Conservation (phyloP, 2,113 vertebrate species). For the Amblyopsis rosae region DNA sequence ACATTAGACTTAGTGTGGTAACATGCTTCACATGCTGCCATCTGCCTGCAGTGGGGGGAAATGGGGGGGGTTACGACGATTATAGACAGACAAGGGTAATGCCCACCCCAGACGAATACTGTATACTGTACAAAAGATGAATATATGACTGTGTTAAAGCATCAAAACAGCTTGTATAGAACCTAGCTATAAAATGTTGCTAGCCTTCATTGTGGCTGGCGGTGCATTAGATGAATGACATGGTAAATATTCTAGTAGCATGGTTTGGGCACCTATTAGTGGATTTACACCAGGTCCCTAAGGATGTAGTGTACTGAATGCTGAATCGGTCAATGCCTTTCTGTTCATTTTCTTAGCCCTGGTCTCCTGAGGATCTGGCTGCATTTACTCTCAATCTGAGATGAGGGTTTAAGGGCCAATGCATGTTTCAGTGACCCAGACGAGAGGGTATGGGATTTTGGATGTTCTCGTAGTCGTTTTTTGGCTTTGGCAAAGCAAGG, state of each 20-base stretch:
- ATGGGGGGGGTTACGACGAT: slow-evolving; percentile 48
- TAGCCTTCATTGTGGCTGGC: slow-evolving; percentile 34
- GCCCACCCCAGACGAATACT: slow-evolving; percentile 47
- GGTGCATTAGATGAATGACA: slow-evolving; percentile 50
- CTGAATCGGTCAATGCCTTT: slow-evolving; percentile 1
- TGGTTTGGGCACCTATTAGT: slow-evolving; percentile 23
- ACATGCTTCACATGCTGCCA: slow-evolving; percentile 73
- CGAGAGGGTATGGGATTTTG: slow-evolving; percentile 54
- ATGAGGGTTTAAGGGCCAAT: background rate
- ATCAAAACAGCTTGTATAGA: slow-evolving; percentile 16
- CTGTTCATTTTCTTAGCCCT: background rate
- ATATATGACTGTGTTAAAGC: slow-evolving; percentile 31
- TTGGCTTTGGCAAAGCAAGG: slow-evolving; percentile 45
- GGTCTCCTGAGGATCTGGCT: background rate
- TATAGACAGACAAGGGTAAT: slow-evolving; percentile 59
- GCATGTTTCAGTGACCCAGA: slow-evolving; percentile 50
- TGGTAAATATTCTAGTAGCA: slow-evolving; percentile 16
- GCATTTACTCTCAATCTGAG: background rate
- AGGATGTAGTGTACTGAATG: slow-evolving; percentile 14
- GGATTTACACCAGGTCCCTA: background rate
- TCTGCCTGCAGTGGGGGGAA: slow-evolving; percentile 65
- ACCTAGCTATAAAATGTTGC: slow-evolving; percentile 30
- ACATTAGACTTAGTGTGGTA: slow-evolving; percentile 66
- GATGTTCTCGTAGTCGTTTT: slow-evolving; percentile 39
- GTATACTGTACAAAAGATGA: slow-evolving; percentile 19